phyloP scores from a whole-genome alignment of 92 coral and sea anemone species.

The Palythoa caribaeorum region DNA sequence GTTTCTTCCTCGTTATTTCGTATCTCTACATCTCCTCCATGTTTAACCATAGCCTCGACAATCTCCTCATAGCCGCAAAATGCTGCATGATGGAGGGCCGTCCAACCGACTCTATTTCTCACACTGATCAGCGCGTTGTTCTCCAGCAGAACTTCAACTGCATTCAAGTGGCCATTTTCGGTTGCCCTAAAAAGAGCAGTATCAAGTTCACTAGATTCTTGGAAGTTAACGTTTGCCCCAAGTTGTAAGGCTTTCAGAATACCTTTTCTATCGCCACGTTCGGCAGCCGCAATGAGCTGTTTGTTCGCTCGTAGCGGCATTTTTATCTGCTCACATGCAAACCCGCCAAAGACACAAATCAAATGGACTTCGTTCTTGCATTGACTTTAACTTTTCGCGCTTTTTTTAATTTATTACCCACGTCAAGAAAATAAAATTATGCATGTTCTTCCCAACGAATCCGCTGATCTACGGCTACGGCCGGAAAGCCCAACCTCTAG shows the following conservation, averaged over 20 bases:
- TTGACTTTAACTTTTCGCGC: background rate
- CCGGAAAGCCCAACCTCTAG: no score
- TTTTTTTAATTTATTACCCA: background rate
- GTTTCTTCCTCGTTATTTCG: conserved; percentile 27
- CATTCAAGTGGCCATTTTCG: conserved; percentile 23
- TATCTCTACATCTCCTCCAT: conserved; percentile 36
- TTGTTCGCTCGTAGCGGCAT: conserved; percentile 18
- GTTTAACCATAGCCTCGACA: conserved; percentile 23
- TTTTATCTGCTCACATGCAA: background rate
- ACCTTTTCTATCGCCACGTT: conserved; percentile 3
- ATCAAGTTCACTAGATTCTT: conserved; percentile 20
- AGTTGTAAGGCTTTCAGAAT: conserved; percentile 25
- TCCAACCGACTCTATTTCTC: conserved; percentile 20
- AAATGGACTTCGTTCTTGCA: background rate
- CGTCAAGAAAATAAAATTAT: background rate
- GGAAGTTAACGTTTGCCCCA: conserved; percentile 26
- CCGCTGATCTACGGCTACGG: background rate
- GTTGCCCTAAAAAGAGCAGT: conserved; percentile 29
- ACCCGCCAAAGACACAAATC: no score
- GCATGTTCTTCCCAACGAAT: background rate
- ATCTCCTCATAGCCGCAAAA: conserved; percentile 24
- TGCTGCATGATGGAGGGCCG: conserved; percentile 12
- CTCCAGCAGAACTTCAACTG: conserved; percentile 8
- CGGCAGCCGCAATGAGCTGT: conserved; percentile 11
- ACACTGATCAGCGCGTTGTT: conserved; percentile 24